Evolutionary conservation across 1,140 invertebrate genomes (phyloP), one percentile per base, ranked within the genome.

Genomic region (Euschistus heros): DNA sequence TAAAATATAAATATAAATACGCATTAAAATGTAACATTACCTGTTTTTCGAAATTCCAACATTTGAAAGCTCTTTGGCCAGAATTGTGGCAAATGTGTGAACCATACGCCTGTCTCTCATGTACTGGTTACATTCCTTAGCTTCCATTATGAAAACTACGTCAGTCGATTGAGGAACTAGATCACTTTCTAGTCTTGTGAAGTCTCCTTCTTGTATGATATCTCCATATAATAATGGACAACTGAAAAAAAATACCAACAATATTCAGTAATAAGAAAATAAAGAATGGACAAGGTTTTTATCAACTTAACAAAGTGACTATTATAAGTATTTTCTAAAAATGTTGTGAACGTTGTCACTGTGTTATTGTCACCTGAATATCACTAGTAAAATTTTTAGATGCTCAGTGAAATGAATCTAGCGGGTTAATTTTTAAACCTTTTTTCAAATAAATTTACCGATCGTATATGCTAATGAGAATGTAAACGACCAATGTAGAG

Each of bases 71-170:
- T 91, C 86, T 67, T 83, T 85, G 59, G 84, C 81, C 37, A 92
- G 72, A 20, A 81, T 80, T 33, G 78, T 77, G 0, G 89, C 71
- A 4, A 92, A 75, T 1, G 79, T 75, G 62, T 87, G 84, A 30
- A 91, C 81, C 66, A 83, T 86, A 68, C 82, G 83, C 64, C 80
- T 79, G 27, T 76, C 76, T 33, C 77, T 80, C 2, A 86, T 74
- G 67, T 86, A 82, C 46, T 76, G 77, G 75, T 94, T 94, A 72
- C 92, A 95, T 2, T 77, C 74, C 70, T 89, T 89, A 4, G 90
- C 88, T 74, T 95, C 92, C 0, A 95, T 80, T 52, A 95, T 84
- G 72, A 96, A 91, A 30, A 95, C 88, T 0, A 94, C 77, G 73
- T 97, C 93, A 15, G 86, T 83, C 1, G 88, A 86, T 44, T 75